A percentile compares a stretch with the other conserved stretches of the same genome.
phyloP scores from a whole-genome alignment of 2,797 vertebrate species.

The Molossus molossus region DNA sequence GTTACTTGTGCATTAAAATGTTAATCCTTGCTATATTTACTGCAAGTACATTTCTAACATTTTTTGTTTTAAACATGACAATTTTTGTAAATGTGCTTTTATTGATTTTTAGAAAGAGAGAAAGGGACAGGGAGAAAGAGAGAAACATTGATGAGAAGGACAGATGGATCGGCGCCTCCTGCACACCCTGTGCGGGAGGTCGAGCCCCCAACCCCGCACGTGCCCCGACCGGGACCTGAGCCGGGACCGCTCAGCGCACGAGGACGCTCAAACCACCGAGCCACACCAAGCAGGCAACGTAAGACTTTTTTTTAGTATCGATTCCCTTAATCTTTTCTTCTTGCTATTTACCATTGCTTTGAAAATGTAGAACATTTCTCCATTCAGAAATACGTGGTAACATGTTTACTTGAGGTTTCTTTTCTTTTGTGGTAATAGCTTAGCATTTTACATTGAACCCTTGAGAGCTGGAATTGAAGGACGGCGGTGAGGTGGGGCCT shows the following conservation, averaged over 20 bases:
- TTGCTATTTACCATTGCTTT: slow-evolving; percentile 45
- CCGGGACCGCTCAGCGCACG: too few relatives aligned
- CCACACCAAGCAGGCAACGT: background rate
- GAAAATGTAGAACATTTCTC: slow-evolving; percentile 26
- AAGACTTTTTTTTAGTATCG: background rate
- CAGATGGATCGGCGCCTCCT: too few relatives aligned
- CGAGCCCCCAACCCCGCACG: too few relatives aligned
- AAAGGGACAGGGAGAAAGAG: too few relatives aligned
- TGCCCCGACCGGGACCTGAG: too few relatives aligned
- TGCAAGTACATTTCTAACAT: background rate
- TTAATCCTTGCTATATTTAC: background rate
- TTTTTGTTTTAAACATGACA: background rate
- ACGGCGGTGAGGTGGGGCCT: background rate
- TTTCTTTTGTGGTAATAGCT: background rate
- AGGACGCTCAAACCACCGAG: too few relatives aligned
- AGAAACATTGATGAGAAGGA: too few relatives aligned
- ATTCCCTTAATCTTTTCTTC: slow-evolving; percentile 11
- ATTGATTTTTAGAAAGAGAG: too few relatives aligned
- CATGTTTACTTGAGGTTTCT: background rate
- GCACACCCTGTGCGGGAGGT: too few relatives aligned
- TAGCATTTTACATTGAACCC: background rate
- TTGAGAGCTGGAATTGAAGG: background rate
- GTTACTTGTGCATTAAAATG: slow-evolving; percentile 43
- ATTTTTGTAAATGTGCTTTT: background rate
- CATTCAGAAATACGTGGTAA: background rate